These are phyloP conservation scores for Falco rusticolus DNA, from an alignment of 2,797 vertebrate species.

Conservation along the genomic window DNA sequence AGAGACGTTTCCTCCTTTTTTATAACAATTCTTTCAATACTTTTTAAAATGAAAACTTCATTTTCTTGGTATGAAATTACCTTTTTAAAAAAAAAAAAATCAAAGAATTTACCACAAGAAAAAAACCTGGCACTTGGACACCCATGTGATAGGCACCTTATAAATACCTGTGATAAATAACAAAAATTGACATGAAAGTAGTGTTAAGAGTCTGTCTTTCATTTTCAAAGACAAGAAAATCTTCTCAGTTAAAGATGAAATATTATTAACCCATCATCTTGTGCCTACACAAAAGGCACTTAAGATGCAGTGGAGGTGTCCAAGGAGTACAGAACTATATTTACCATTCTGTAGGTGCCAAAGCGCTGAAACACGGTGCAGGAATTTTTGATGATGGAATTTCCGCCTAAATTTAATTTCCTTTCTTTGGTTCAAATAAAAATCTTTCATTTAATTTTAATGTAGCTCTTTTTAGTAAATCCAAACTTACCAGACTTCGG, in stretches of 20 bases:
- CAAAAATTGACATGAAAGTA: not conserved
- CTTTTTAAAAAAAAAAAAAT: not conserved
- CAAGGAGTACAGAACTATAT: not conserved
- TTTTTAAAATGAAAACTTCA: conserved; percentile 25
- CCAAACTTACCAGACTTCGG: not conserved
- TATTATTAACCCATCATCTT: not conserved
- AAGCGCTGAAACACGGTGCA: not conserved
- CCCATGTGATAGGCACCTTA: not conserved
- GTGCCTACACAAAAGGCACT: not conserved
- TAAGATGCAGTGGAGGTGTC: not conserved
- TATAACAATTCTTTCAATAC: not conserved
- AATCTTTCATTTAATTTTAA: not conserved
- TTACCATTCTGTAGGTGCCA: not conserved
- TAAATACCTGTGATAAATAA: conserved; percentile 33
- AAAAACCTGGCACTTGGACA: not conserved
- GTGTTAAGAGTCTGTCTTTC: not conserved
- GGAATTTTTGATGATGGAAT: not conserved
- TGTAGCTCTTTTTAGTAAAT: not conserved
- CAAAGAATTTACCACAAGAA: not conserved
- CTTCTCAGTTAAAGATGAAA: not conserved
- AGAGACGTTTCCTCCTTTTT: conserved; percentile 17
- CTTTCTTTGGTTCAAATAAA: conserved; percentile 28
- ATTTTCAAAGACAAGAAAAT: not conserved
- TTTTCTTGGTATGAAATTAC: conserved; percentile 4
- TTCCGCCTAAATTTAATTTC: conserved; percentile 34